Base-by-base conservation (phyloP, 2,113 vertebrate species). In the Cephalopholis sonnerati region DNA sequence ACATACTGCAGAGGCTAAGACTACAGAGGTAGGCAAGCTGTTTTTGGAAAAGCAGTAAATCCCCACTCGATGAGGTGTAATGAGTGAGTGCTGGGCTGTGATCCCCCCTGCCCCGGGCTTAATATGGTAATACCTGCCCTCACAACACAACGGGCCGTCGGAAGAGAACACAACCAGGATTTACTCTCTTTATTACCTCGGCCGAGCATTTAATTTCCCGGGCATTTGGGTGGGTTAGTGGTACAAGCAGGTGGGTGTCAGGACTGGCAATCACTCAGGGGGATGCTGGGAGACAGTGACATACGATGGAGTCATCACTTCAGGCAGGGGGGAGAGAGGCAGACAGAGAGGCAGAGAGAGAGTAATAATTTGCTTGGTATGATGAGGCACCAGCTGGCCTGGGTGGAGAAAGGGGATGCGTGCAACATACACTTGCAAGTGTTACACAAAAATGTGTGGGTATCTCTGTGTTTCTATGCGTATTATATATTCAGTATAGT, bases 261-360 rank as follows among this genome's bases (percentile, higher is more conserved):
- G 70, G 55, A 36, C 55, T 62, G 84, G 91, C 92, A 94, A 92
- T 96, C 95, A 95, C 85, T 96, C 95, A 94, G 82, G 80, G 88
- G 81, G 92, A 93, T 91, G 84, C 87, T 81, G 55, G 63, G 62
- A 92, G 95, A 94, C 94, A 91, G 57, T 92, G 94, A 95, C 91
- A 86, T 84, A 93, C 71, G 72, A 81, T 87, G 27, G 73, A 87
- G 74, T 77, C 88, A 74, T 78, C 82, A 86, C 74, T 74, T 84
- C 83, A 89, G 72, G 81, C 80, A 82, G 78, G 32, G 71, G 10
- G 53, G 36, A 54, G 53, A 41, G 10, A 48, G 11, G 44, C 25
- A 15, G 44, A 25, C 20, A 48, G 32, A 22, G n/a, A 22, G 7
- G 36, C 29, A 54, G 54, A 39, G 36, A 77, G 9, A 41, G 55